phyloP scores from a whole-genome alignment of 2,797 vertebrate genomes.

The Tokudaia tokunoshimensis region DNA sequence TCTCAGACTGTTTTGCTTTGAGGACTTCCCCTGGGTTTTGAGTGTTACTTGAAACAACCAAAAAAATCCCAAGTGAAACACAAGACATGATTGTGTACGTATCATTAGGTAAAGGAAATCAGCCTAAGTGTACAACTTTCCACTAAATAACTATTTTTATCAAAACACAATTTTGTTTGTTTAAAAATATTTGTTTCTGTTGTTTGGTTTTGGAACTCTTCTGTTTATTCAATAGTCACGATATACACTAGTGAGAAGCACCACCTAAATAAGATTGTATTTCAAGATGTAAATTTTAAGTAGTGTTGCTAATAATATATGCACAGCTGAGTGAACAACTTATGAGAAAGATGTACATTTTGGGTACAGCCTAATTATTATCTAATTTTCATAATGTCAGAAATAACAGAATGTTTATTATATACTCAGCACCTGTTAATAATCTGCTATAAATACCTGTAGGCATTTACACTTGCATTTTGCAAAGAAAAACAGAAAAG shows the following conservation, averaged over 20 bases:
- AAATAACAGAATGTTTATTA: conserved; percentile 32
- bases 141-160: conserved; percentile 37
- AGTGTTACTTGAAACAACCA: conserved; percentile 40
- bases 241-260: background rate
- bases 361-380: conserved; percentile 14
- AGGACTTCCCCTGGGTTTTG: conserved; percentile 8
- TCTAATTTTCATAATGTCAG: conserved; percentile 57
- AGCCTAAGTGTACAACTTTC: conserved; percentile 12
- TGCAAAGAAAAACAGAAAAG: background rate
- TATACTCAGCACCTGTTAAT: conserved; percentile 45
- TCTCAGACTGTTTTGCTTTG: conserved; percentile 16
- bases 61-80: conserved; percentile 40
- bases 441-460: conserved; percentile 35
- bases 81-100: background rate
- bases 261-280: background rate
- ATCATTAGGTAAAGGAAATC: conserved; percentile 11
- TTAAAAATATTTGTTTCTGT: conserved; percentile 50
- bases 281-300: conserved; percentile 18
- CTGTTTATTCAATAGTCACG: conserved; percentile 26
- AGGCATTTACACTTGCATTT: conserved; percentile 32
- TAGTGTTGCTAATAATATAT: conserved; percentile 30
- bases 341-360: conserved; percentile 22
- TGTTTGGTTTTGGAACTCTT: conserved; percentile 13
- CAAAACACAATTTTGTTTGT: background rate
- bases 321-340: conserved; percentile 25